Conservation (phyloP, 2,888 invertebrate species). For the Rhyacophila evoluta region DNA sequence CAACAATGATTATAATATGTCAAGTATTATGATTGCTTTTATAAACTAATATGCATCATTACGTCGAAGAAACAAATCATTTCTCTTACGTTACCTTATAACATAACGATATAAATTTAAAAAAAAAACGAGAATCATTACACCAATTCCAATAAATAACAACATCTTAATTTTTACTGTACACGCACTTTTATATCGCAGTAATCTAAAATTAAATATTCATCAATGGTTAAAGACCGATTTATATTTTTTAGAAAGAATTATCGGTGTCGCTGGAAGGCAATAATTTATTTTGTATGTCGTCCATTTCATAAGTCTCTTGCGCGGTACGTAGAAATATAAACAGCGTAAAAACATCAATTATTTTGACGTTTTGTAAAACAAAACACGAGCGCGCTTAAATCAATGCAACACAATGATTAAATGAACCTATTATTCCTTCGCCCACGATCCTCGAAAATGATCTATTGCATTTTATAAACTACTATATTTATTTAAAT, state of each 20-base stretch:
- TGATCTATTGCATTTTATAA: background rate
- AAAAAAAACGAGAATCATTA: background rate
- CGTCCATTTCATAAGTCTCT: background rate
- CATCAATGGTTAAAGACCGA: background rate
- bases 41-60: background rate
- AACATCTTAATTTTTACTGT: background rate
- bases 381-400: constrained; percentile 20
- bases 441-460: constrained; percentile 21
- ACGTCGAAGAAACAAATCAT: background rate
- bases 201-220: background rate
- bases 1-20: too few species aligned
- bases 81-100: background rate
- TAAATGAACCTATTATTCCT: constrained; percentile 11
- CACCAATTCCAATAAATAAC: background rate
- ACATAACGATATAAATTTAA: background rate
- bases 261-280: background rate
- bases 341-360: constrained; percentile 27
- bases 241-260: background rate
- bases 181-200: background rate
- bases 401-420: constrained; percentile 28
- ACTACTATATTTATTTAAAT: background rate
- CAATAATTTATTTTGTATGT: background rate
- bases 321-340: constrained; percentile 7
- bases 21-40: background rate
- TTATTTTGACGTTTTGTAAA: constrained; percentile 23